A percentile compares a stretch with the other conserved stretches of the same genome.
Evolutionary conservation across 2,113 vertebrate species (phyloP).

Genomic region (Ochotona curzoniae): DNA sequence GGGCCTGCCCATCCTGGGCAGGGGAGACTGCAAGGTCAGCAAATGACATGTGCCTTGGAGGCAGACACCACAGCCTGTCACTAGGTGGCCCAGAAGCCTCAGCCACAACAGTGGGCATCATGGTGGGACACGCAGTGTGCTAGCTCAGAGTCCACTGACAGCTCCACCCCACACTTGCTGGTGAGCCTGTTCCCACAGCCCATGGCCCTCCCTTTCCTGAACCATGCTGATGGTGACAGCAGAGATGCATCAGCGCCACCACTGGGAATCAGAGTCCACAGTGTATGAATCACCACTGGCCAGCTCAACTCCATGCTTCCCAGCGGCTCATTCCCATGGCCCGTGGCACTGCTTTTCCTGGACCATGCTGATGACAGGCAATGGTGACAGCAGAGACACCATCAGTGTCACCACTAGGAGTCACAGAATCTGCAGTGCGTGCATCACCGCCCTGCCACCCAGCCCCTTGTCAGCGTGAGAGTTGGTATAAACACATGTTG

Average conservation of each 20-base stretch:
- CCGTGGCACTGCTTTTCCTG: constrained; percentile 44
- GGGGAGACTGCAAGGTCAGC: not conserved
- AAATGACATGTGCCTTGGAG: not conserved
- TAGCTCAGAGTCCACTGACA: constrained; percentile 59
- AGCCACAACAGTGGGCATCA: constrained; percentile 66
- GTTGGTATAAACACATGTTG: constrained; percentile 1
- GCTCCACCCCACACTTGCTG: not conserved
- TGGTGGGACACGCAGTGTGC: not conserved
- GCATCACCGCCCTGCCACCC: not conserved
- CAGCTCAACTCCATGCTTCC: not conserved
- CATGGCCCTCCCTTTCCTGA: not conserved
- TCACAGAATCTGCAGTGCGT: not conserved
- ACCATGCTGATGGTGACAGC: constrained; percentile 12
- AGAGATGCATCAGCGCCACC: constrained; percentile 16
- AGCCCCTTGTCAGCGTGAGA: not conserved
- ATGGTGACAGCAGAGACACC: not conserved
- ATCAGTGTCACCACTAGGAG: constrained; percentile 14
- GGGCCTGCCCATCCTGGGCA: not conserved
- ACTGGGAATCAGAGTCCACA: not conserved
- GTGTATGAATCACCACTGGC: not conserved
- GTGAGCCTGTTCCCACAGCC: not conserved
- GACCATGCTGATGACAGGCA: constrained; percentile 37
- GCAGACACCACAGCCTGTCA: not conserved
- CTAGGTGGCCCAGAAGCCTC: constrained; percentile 66
- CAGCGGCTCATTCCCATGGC: constrained; percentile 59